Conservation (phyloP, 1,140 invertebrate species). For the Vollenhovia emeryi region DNA sequence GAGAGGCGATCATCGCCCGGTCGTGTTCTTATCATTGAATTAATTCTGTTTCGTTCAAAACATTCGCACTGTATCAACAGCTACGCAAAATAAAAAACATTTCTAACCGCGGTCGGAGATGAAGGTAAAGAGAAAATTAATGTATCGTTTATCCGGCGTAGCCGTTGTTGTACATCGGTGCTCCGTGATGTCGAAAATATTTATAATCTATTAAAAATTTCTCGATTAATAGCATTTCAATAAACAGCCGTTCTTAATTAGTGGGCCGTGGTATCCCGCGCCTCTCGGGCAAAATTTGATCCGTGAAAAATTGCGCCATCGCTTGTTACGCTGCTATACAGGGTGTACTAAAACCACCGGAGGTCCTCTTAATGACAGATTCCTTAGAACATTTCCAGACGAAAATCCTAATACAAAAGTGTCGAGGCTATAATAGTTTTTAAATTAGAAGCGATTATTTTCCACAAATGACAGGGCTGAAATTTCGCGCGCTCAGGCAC, state of each 20-base stretch:
- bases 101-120: neutral
- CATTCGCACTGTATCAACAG: neutral
- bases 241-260: neutral
- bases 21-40: neutral
- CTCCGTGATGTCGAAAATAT: neutral
- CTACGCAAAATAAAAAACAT: neutral
- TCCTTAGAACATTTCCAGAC: too few species aligned
- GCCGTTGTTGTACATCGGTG: neutral
- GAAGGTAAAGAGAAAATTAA: conserved; percentile 19
- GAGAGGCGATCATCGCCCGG: conserved; percentile 13
- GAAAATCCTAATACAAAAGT: too few species aligned
- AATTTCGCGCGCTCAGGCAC: too few species aligned
- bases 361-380: too few species aligned
- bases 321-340: neutral
- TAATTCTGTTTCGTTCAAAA: neutral
- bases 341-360: too few species aligned
- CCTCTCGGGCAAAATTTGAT: neutral
- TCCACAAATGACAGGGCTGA: too few species aligned
- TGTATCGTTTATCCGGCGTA: neutral
- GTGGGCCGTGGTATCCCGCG: neutral
- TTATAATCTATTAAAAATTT: neutral
- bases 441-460: too few species aligned
- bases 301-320: neutral
- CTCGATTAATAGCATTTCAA: neutral
- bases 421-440: too few species aligned